Evolutionary conservation across 2,113 vertebrate species (phyloP), one percentile per base, ranked within the genome.

Genomic region (Ptilorrhoa leucosticta): DNA sequence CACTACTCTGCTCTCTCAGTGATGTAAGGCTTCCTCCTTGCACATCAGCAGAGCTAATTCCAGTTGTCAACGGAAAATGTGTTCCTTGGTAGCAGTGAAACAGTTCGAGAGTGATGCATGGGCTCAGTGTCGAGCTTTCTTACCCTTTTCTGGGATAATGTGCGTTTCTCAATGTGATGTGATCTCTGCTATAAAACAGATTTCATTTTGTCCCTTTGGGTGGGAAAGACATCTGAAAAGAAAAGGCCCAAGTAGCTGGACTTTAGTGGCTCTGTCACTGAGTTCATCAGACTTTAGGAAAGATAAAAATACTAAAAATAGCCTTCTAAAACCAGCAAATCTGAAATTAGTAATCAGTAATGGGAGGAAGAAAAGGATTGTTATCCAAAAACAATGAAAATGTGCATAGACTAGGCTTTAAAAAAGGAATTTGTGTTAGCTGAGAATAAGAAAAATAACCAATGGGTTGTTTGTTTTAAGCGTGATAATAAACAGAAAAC

Each of bases 1-100:
- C 6, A 4, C 11, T 30, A 0, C 18, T 39, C 58, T 66, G 31
- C 22, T 37, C 1, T 0, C 45, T 56, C 69, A 2, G 11, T 5
- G 37, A 24, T 45, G 45, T 21, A 19, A 69, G 4, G 15, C 9
- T 82, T 78, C 72, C 37, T 76, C 72, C 40, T 79, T 3, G 2
- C 16, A 33, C 44, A 44, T 7, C 30, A 21, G 9, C 73, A 53
- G 12, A 69, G 12, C 7, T 22, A 30, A 56, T 39, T 76, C 24
- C 66, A 51, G 37, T 5, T 65, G 26, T 13, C 33, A 35, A 19
- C 88, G 72, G 37, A 15, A 95, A 61, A 50, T 30, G 30, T 26
- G 6, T n/a, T 75, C 20, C 44, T 47, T 47, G 15, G 26, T 9
- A 64, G n/a, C 45, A 39, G 3, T 19, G 60, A 27, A 58, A 56